phyloP scores from a whole-genome alignment of 2,113 vertebrate genomes.

The Brienomyrus brachyistius region DNA sequence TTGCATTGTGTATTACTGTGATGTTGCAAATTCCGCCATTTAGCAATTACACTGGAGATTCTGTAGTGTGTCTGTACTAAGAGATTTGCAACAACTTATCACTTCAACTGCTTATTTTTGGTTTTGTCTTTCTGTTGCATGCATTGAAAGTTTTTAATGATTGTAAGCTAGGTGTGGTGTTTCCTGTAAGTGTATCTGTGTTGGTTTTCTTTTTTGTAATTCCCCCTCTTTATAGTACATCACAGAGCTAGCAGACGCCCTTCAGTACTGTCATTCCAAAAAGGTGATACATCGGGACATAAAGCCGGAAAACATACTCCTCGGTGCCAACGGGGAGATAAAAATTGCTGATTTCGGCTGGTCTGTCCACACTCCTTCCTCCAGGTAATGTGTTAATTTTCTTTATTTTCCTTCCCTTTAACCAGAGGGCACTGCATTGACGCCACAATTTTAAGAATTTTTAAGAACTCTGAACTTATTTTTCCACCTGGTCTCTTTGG shows the following conservation, averaged over 20 bases:
- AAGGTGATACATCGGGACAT: constrained; percentile 95
- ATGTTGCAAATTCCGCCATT: neutral
- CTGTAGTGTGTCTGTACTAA: neutral
- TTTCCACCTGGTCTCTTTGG: neutral
- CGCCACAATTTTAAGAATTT: neutral
- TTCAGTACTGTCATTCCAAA: constrained; percentile 89
- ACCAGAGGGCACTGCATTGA: neutral
- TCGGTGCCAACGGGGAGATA: constrained; percentile 81
- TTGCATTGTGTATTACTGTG: neutral
- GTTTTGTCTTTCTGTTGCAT: neutral
- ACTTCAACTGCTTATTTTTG: neutral
- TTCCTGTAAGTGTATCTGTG: neutral
- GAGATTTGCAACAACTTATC: neutral
- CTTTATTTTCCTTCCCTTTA: neutral
- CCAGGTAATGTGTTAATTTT: constrained; percentile 64
- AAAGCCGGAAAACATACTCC: constrained; percentile 90
- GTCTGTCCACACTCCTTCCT: constrained; percentile 95
- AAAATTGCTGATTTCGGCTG: constrained; percentile 98
- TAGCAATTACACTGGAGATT: neutral
- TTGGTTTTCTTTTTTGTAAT: neutral
- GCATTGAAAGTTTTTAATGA: neutral
- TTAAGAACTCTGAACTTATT: neutral
- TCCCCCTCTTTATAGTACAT: constrained; percentile 67
- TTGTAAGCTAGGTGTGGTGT: neutral
- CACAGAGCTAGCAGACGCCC: constrained; percentile 84